Conservation (phyloP, 2,113 vertebrate genomes). For the Dolichotis patagonum region DNA sequence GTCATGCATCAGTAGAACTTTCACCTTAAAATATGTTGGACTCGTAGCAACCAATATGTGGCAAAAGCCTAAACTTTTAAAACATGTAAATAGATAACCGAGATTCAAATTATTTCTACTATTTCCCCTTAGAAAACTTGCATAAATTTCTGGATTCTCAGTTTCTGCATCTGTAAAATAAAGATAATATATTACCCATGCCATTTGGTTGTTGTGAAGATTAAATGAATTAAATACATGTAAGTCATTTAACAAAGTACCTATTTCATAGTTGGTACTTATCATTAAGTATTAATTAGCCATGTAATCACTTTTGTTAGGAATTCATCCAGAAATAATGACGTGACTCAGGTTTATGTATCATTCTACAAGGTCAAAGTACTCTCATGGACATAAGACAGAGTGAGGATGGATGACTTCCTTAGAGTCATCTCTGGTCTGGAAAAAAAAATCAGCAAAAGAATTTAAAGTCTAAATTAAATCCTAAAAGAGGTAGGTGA, state of each 20-base stretch:
- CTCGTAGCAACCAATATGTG: too few relatives aligned
- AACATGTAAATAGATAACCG: not conserved
- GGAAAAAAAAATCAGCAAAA: not conserved
- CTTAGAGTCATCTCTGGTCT: not conserved
- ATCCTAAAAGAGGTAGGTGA: not conserved
- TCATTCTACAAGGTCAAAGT: not conserved
- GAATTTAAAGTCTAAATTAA: constrained; percentile 21
- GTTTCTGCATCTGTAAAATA: not conserved
- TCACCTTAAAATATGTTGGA: not conserved
- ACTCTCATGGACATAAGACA: not conserved
- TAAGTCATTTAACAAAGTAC: not conserved
- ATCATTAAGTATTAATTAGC: not conserved
- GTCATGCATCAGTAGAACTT: not conserved
- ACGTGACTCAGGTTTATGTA: not conserved
- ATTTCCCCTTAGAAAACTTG: not conserved
- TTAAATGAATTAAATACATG: not conserved
- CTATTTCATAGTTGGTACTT: not conserved
- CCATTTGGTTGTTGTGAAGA: not conserved
- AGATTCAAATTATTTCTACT: not conserved
- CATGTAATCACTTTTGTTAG: not conserved
- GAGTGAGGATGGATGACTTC: not conserved
- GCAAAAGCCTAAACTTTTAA: not conserved
- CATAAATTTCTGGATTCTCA: not conserved
- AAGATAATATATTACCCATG: not conserved
- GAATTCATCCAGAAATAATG: not conserved